A percentile compares a stretch with the other conserved stretches of the same genome.
phyloP scores from a whole-genome alignment of 2,797 vertebrate genomes.

The Bradypodion pumilum region DNA sequence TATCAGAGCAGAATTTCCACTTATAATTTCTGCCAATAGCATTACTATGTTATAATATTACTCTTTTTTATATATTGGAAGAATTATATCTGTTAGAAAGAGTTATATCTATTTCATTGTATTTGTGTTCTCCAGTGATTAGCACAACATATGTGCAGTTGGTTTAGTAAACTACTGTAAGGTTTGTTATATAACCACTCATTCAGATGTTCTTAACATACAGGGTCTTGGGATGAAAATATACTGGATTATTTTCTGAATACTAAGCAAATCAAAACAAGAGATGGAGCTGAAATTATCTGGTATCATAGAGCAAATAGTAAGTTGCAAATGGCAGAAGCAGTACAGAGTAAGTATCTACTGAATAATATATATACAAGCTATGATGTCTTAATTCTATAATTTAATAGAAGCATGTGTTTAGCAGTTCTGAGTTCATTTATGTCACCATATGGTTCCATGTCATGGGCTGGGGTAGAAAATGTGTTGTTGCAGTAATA shows the following conservation, averaged over 20 bases:
- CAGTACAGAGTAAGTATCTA: conserved; percentile 79
- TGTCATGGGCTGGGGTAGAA: neutral
- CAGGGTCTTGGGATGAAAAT: conserved; percentile 71
- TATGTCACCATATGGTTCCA: neutral
- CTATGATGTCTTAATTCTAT: neutral
- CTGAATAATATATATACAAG: conserved; percentile 6
- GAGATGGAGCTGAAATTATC: conserved; percentile 79
- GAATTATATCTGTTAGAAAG: too few relatives aligned
- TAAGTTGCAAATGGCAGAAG: conserved; percentile 73
- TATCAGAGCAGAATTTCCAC: neutral
- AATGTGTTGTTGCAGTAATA: neutral
- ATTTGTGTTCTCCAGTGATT: neutral
- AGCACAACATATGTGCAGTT: neutral
- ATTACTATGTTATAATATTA: neutral
- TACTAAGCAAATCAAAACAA: conserved; percentile 59
- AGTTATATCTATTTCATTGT: neutral
- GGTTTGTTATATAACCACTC: conserved; percentile 13
- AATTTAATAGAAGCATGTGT: neutral
- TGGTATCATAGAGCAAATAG: conserved; percentile 91
- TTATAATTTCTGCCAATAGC: neutral
- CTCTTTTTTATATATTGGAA: too few relatives aligned
- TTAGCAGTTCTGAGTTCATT: neutral
- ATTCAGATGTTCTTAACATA: conserved; percentile 36
- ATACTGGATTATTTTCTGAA: conserved; percentile 81
- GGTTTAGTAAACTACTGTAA: neutral